A percentile compares a stretch with the other conserved stretches of the same genome.
Evolutionary conservation across 2,797 vertebrate species (phyloP).

Genomic region (Antrozous pallidus): DNA sequence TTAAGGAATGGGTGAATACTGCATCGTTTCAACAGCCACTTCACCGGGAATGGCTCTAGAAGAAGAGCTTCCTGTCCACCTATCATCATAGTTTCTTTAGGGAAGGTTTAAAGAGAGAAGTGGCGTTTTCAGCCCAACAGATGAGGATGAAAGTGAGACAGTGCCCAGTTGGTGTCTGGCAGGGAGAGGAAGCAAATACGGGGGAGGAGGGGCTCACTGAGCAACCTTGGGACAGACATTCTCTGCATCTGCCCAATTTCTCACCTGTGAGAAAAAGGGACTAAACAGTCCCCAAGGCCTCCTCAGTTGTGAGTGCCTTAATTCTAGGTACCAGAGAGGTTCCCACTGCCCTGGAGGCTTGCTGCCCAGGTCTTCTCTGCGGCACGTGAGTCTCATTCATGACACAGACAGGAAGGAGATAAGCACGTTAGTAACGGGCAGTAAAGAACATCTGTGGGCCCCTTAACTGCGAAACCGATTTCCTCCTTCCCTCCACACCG

Average conservation of each 20-base stretch:
- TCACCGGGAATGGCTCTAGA: not conserved
- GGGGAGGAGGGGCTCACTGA: not conserved
- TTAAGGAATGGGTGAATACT: not conserved
- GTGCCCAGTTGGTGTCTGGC: not conserved
- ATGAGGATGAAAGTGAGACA: not conserved
- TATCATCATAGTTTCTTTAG: not conserved
- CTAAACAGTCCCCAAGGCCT: not conserved
- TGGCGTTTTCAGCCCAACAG: not conserved
- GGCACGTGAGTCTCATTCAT: not conserved
- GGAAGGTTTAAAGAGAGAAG: not conserved
- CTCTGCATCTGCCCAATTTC: not conserved
- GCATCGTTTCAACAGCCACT: not conserved
- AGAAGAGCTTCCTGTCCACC: not conserved
- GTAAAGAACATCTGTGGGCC: not conserved
- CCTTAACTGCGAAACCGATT: not conserved
- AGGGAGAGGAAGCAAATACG: not conserved
- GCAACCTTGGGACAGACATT: not conserved
- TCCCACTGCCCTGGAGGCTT: too few species aligned
- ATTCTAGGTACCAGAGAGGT: too few species aligned
- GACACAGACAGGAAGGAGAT: slow-evolving; percentile 16
- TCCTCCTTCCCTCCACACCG: not conserved
- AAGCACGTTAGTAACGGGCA: not conserved
- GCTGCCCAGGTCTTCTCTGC: not conserved
- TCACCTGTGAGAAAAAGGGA: slow-evolving; percentile 2
- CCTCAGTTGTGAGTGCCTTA: too few species aligned